Conservation (phyloP, 2,113 vertebrate species). For the Gymnocephalus cernua region DNA sequence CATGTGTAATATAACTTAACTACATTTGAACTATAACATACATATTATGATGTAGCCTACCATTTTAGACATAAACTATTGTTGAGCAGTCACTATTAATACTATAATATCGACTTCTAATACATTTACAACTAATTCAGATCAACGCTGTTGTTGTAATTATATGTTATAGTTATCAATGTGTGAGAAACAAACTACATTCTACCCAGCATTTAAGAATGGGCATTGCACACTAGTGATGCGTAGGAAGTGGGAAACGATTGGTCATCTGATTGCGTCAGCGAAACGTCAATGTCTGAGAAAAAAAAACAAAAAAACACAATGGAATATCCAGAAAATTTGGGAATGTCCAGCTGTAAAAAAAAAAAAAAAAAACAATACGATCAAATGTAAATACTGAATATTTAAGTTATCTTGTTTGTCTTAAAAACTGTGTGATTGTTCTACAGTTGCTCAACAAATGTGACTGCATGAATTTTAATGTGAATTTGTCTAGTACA, state of each 20-base stretch:
- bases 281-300: slow-evolving; percentile 69
- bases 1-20: background rate
- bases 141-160: background rate
- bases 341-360: slow-evolving; percentile 45
- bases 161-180: background rate
- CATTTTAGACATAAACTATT: background rate
- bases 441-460: background rate
- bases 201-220: background rate
- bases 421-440: background rate
- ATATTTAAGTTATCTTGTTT: background rate
- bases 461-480: background rate
- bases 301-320: slow-evolving; percentile 19
- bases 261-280: slow-evolving; percentile 75
- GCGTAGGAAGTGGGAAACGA: slow-evolving; percentile 67
- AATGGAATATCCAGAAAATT: slow-evolving; percentile 27
- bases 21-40: background rate
- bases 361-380: slow-evolving; percentile 1
- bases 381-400: background rate
- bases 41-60: too few species aligned
- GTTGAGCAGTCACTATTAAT: background rate
- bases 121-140: background rate
- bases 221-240: slow-evolving; percentile 7
- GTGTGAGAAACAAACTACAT: background rate
- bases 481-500: background rate
- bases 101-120: background rate